phyloP scores from a whole-genome alignment of 2,888 invertebrate genomes.

The Eubasilissa splendida region DNA sequence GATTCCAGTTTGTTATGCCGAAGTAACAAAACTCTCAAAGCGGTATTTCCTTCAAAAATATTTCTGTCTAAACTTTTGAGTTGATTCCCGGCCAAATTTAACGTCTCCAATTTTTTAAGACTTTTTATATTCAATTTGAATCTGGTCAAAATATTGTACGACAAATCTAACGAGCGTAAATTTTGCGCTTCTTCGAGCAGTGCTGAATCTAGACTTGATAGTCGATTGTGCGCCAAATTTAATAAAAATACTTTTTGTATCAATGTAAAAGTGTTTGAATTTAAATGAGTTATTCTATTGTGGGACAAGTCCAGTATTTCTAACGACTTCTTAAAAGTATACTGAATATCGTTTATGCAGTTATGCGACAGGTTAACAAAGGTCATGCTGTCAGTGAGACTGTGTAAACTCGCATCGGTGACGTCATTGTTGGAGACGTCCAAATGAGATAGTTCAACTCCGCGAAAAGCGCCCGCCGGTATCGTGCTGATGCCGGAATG shows the following conservation, averaged over 20 bases:
- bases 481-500: not conserved
- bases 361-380: not conserved
- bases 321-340: not conserved
- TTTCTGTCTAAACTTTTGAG: not conserved
- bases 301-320: slow-evolving; percentile 3
- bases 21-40: not conserved
- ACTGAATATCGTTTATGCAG: not conserved
- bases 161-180: not conserved
- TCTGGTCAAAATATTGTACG: not conserved
- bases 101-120: not conserved
- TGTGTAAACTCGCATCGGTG: not conserved
- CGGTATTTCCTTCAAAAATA: not conserved
- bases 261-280: not conserved
- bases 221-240: slow-evolving; percentile 1
- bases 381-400: not conserved
- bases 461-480: not conserved
- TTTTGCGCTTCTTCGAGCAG: not conserved
- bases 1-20: not conserved
- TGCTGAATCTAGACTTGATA: not conserved
- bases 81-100: not conserved
- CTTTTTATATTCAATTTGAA: not conserved
- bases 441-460: not conserved
- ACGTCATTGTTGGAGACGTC: not conserved
- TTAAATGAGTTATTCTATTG: not conserved
- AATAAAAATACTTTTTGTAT: not conserved